These are phyloP conservation scores for Microcebus tavaratra DNA, from an alignment of 2,113 vertebrate genomes.

Conservation along the genomic window DNA sequence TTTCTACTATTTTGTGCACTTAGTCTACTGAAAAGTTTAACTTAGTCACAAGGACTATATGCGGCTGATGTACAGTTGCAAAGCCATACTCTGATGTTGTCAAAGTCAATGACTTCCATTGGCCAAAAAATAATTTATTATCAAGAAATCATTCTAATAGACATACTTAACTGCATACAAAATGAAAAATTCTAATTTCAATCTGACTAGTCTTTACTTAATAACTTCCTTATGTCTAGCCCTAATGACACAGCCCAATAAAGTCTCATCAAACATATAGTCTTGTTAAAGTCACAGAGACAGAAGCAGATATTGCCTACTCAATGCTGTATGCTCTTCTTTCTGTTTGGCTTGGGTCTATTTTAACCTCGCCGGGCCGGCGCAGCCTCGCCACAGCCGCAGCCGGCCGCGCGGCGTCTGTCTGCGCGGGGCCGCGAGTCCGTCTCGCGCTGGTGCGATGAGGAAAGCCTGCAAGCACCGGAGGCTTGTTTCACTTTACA, in stretches of 20 bases:
- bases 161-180: not conserved
- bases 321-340: not conserved
- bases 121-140: not conserved
- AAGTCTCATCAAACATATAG: not conserved
- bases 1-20: not conserved
- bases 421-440: too few relatives aligned
- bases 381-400: too few relatives aligned
- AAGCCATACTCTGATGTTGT: not conserved
- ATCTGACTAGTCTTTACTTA: not conserved
- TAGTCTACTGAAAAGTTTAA: not conserved
- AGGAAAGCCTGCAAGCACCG: too few relatives aligned
- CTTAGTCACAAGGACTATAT: not conserved
- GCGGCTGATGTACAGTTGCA: not conserved
- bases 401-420: too few relatives aligned
- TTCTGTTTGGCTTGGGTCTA: not conserved
- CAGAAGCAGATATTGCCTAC: not conserved
- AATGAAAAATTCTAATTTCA: not conserved
- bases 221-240: conserved; percentile 39
- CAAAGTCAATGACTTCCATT: not conserved
- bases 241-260: not conserved
- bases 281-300: conserved; percentile 25
- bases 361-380: not conserved
- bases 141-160: not conserved
- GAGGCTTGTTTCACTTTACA: too few relatives aligned
- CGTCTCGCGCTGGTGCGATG: too few relatives aligned